A percentile compares a stretch with the other conserved stretches of the same genome.
These are phyloP conservation scores for Eupsittula cactorum DNA, from an alignment of 2,113 vertebrate genomes.

Conservation along the genomic window DNA sequence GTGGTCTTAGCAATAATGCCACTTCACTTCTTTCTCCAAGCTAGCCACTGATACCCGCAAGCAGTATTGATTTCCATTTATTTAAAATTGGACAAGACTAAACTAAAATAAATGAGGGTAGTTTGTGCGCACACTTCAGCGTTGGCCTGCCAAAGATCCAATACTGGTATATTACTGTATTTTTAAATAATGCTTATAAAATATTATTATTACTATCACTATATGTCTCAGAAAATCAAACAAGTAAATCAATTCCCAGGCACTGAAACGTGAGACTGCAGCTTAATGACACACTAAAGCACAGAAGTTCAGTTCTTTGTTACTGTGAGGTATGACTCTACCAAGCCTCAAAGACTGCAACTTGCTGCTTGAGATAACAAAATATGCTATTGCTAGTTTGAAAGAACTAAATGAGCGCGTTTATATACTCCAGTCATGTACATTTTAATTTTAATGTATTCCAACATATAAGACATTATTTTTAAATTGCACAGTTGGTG, in stretches of 20 bases:
- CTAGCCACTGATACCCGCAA: neutral
- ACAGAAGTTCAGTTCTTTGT: neutral
- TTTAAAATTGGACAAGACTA: constrained; percentile 30
- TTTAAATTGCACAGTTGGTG: neutral
- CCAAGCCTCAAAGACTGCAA: neutral
- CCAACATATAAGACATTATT: neutral
- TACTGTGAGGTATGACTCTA: neutral
- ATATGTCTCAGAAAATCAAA: constrained; percentile 43
- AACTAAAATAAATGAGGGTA: constrained; percentile 50
- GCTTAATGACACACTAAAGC: neutral
- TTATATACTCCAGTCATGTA: neutral
- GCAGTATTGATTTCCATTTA: constrained; percentile 45
- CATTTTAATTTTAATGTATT: neutral
- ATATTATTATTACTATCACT: constrained; percentile 25
- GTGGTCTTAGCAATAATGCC: neutral
- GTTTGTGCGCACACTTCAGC: neutral
- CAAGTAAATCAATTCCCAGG: constrained; percentile 48
- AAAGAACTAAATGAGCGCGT: neutral
- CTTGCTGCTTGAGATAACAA: neutral
- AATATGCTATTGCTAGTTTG: neutral
- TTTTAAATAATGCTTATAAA: constrained; percentile 51
- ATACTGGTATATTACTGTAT: neutral
- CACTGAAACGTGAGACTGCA: constrained; percentile 7
- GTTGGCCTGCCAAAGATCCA: neutral
- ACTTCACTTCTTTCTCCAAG: neutral